phyloP scores from a whole-genome alignment of 1,140 invertebrate species.

The Rhyzopertha dominica region DNA sequence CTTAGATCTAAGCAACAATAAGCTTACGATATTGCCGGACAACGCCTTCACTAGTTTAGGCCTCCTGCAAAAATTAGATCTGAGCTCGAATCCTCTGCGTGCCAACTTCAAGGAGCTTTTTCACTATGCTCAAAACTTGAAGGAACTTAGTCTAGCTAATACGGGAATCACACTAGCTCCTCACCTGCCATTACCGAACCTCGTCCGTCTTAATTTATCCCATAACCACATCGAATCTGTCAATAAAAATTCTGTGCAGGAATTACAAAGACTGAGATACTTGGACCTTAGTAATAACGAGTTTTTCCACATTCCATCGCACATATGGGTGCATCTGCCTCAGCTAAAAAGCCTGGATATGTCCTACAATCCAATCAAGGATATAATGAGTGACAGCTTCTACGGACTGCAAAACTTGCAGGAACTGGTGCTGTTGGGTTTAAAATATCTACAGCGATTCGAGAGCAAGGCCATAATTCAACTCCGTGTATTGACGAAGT shows the following conservation, averaged over 20 bases:
- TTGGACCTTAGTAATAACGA: conserved; percentile 64
- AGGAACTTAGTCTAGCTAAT: conserved; percentile 67
- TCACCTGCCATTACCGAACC: conserved; percentile 61
- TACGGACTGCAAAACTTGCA: conserved; percentile 52
- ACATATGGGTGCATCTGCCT: conserved; percentile 48
- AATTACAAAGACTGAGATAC: conserved; percentile 57
- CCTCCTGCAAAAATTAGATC: conserved; percentile 69
- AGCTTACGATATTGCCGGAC: conserved; percentile 78
- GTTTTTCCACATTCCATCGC: conserved; percentile 58
- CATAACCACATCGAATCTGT: conserved; percentile 63
- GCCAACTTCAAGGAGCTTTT: conserved; percentile 89
- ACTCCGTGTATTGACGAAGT: conserved; percentile 55
- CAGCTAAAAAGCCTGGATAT: conserved; percentile 40
- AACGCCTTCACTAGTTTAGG: conserved; percentile 81
- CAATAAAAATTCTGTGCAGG: conserved; percentile 57
- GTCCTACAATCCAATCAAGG: conserved; percentile 43
- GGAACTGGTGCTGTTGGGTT: conserved; percentile 52
- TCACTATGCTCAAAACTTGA: conserved; percentile 75
- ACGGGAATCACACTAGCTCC: conserved; percentile 71
- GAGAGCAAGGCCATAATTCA: conserved; percentile 61
- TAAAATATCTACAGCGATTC: conserved; percentile 57
- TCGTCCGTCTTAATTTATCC: conserved; percentile 71
- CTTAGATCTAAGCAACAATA: conserved; percentile 74
- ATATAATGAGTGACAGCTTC: conserved; percentile 48
- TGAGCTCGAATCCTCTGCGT: conserved; percentile 74